A percentile compares a stretch with the other conserved stretches of the same genome.
Conservation (phyloP, 2,113 vertebrate genomes). For the Rousettus leschenaultii region DNA sequence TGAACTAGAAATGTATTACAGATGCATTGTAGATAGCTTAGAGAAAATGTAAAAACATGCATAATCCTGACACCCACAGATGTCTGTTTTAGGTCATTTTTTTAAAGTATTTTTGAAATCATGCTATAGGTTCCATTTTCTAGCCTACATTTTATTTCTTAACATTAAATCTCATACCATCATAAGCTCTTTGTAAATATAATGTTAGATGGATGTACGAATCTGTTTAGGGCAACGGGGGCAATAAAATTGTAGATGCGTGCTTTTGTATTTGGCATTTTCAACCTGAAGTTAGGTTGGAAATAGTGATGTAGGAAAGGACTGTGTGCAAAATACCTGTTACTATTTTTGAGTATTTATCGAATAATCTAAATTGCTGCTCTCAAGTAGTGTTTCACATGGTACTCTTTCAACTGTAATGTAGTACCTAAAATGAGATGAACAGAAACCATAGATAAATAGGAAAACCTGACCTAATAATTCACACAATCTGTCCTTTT, state of each 20-base stretch:
- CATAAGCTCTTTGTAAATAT: background rate
- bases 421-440: background rate
- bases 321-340: background rate
- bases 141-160: background rate
- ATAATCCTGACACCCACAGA: background rate
- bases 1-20: background rate
- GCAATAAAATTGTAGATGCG: background rate
- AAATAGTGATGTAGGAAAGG: background rate
- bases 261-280: background rate
- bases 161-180: background rate
- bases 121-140: background rate
- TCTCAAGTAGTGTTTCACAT: background rate
- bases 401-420: background rate
- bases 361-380: background rate
- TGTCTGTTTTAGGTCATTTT: background rate
- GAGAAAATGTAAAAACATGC: background rate
- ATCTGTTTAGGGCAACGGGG: background rate
- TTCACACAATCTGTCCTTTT: background rate
- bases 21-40: background rate
- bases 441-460: background rate
- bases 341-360: background rate
- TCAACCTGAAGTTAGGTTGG: background rate
- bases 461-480: background rate
- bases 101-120: constrained; percentile 29
- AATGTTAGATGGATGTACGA: background rate